Evolutionary conservation across 2,797 vertebrate genomes (phyloP).

Genomic region (Rhynchonycteris naso): DNA sequence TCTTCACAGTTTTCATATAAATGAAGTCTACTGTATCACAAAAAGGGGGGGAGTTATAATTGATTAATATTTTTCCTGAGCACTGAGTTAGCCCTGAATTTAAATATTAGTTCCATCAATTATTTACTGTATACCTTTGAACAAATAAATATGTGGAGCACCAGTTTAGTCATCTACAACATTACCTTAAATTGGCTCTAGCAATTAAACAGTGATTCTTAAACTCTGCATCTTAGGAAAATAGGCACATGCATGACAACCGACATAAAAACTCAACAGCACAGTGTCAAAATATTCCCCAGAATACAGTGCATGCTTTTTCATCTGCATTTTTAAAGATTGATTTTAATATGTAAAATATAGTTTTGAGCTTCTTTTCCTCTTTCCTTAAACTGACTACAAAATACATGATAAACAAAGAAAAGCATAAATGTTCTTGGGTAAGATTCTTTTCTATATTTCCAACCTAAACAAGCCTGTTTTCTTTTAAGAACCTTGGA

Average conservation of each 20-base stretch:
- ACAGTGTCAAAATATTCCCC: background rate
- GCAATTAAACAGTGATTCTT: background rate
- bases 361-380: background rate
- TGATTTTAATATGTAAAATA: constrained; percentile 32
- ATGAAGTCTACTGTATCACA: background rate
- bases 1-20: background rate
- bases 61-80: background rate
- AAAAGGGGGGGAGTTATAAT: background rate
- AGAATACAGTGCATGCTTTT: background rate
- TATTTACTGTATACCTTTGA: constrained; percentile 7
- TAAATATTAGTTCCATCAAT: background rate
- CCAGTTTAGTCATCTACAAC: background rate
- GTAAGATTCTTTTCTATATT: background rate
- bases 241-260: background rate
- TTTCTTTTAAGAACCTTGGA: constrained; percentile 1
- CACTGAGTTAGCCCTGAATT: background rate
- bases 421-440: background rate
- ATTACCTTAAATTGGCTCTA: background rate
- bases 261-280: background rate
- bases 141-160: background rate
- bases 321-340: background rate
- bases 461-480: background rate
- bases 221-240: background rate
- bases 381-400: background rate
- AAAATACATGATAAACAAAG: background rate